Conservation (phyloP, 2,113 vertebrate species). For the Indri indri region DNA sequence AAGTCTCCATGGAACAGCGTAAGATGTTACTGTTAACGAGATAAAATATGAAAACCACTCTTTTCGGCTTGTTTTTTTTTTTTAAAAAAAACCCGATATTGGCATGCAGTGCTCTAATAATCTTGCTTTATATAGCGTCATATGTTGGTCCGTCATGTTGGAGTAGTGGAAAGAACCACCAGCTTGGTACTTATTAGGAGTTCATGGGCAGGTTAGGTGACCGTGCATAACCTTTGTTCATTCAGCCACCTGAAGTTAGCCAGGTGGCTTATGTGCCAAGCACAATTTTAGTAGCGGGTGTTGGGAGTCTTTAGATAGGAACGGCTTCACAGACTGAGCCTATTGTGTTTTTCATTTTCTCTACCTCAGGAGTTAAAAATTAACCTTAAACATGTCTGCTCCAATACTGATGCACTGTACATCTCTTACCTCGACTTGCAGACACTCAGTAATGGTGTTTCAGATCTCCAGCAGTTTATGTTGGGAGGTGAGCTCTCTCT, state of each 20-base stretch:
- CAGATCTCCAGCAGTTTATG: neutral
- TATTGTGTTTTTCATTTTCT: neutral
- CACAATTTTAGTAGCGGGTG: neutral
- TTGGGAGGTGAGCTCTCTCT: neutral
- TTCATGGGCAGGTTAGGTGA: neutral
- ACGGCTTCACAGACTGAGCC: neutral
- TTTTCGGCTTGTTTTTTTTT: neutral
- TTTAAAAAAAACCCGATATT: neutral
- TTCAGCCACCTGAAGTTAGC: neutral
- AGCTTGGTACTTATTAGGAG: neutral
- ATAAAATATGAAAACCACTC: neutral
- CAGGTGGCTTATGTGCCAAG: neutral
- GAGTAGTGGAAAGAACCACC: neutral
- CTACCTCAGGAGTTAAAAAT: neutral
- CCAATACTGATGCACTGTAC: accelerated
- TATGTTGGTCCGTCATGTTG: no score
- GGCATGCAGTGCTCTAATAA: neutral
- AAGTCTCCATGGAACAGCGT: neutral
- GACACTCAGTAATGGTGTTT: neutral
- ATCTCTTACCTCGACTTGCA: neutral
- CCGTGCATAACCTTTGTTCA: neutral
- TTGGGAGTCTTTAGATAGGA: neutral
- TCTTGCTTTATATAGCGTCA: neutral
- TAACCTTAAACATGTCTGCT: neutral
- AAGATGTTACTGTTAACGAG: conserved; percentile 45